These are phyloP conservation scores for Drosophila mayri DNA, from an alignment of 1,140 invertebrate species.

Conservation along the genomic window DNA sequence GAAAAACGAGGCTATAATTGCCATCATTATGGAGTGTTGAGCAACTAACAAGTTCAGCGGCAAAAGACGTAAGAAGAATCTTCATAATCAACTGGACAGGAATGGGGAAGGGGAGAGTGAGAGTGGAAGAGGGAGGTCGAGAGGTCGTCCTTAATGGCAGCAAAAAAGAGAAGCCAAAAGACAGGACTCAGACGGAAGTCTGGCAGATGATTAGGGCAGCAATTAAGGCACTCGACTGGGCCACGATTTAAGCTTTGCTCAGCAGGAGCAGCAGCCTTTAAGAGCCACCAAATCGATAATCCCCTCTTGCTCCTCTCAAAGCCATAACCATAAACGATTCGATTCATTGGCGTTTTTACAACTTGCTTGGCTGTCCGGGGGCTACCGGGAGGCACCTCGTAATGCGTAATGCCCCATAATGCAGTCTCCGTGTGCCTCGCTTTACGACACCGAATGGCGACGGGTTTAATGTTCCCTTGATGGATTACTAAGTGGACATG, in stretches of 20 bases:
- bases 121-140: background rate
- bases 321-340: conserved; percentile 54
- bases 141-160: conserved; percentile 33
- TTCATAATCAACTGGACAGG: conserved; percentile 68
- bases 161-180: background rate
- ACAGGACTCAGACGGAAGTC: conserved; percentile 33
- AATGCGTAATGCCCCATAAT: conserved; percentile 66
- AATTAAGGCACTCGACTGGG: conserved; percentile 67
- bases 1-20: conserved; percentile 85
- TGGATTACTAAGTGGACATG: conserved; percentile 70
- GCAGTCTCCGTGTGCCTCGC: conserved; percentile 49
- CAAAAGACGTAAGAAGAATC: conserved; percentile 49
- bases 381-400: conserved; percentile 16
- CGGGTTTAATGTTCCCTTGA: conserved; percentile 53
- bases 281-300: conserved; percentile 53
- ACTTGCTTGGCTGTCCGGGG: conserved; percentile 47
- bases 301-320: background rate
- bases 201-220: conserved; percentile 74
- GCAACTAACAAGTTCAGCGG: conserved; percentile 66
- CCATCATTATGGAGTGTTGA: conserved; percentile 85
- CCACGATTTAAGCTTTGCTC: conserved; percentile 19
- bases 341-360: conserved; percentile 64
- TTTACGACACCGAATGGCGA: conserved; percentile 46
- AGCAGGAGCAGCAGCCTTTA: conserved; percentile 26
- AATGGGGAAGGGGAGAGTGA: background rate